Percentiles rank a stretch among this genome's conserved stretches.
Conservation (phyloP, 2,113 vertebrate genomes). For the Lampris megalopsis region DNA sequence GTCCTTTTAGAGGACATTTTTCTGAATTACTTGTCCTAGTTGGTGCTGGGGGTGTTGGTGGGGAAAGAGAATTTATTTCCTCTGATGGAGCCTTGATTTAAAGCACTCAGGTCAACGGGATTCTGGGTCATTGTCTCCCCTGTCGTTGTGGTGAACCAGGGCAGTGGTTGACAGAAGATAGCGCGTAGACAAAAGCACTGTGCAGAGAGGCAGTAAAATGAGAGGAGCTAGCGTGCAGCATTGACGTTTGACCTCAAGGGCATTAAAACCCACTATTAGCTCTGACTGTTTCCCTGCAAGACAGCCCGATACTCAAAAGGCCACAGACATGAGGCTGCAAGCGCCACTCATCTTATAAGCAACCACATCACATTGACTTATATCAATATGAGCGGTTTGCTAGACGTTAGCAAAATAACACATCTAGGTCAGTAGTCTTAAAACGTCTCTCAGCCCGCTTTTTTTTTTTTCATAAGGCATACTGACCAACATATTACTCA, state of each 20-base stretch:
- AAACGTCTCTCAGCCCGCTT: slow-evolving; percentile 25
- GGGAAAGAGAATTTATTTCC: slow-evolving; percentile 66
- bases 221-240: slow-evolving; percentile 18
- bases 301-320: no score
- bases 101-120: slow-evolving; percentile 72
- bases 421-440: slow-evolving; percentile 32
- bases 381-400: slow-evolving; percentile 18
- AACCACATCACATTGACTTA: slow-evolving; percentile 24
- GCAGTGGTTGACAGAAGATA: slow-evolving; percentile 61
- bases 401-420: slow-evolving; percentile 27
- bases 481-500: slow-evolving; percentile 58
- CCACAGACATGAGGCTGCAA: slow-evolving; percentile 15
- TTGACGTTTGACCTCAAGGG: slow-evolving; percentile 7
- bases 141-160: slow-evolving; percentile 69
- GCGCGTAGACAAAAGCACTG: slow-evolving; percentile 28
- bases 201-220: slow-evolving; percentile 17
- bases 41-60: slow-evolving; percentile 60
- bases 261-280: background rate
- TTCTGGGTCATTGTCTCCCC: slow-evolving; percentile 81
- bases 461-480: slow-evolving; percentile 30
- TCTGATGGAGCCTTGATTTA: slow-evolving; percentile 71
- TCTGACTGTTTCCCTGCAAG: no score
- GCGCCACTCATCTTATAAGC: slow-evolving; percentile 33
- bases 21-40: slow-evolving; percentile 81
- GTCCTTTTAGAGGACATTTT: slow-evolving; percentile 66